Percentiles rank a stretch among this genome's conserved stretches.
phyloP scores from a whole-genome alignment of 2,888 invertebrate genomes.

The Acleris emargana region DNA sequence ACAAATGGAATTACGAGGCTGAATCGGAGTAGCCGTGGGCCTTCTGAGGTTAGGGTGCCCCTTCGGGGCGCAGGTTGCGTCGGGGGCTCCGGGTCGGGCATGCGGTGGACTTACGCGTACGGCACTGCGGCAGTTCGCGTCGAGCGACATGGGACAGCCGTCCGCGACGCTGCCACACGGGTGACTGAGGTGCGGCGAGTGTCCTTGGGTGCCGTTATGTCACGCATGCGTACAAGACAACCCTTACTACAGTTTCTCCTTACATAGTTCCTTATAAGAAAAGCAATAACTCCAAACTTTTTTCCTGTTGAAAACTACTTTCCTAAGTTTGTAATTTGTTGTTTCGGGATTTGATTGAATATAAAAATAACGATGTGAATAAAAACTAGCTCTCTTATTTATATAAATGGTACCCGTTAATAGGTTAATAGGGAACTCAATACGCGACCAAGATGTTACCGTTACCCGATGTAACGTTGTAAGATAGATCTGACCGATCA shows the following conservation, averaged over 20 bases:
- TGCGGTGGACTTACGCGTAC: conserved; percentile 66
- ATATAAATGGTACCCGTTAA: no score
- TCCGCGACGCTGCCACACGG: conserved; percentile 73
- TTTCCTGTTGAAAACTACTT: no score
- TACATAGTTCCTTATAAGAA: conserved; percentile 44
- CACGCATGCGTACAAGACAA: conserved; percentile 73
- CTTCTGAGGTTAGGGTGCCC: conserved; percentile 74
- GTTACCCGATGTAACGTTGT: no score
- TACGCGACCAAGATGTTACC: no score
- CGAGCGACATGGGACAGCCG: conserved; percentile 64
- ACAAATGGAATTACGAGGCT: conserved; percentile 82
- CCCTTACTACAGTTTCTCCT: conserved; percentile 67
- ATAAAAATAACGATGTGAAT: no score
- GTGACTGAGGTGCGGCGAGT: conserved; percentile 77
- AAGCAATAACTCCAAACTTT: no score
- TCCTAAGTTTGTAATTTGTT: no score
- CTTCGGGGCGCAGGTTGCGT: conserved; percentile 65
- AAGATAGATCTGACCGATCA: no score
- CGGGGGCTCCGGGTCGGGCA: conserved; percentile 64
- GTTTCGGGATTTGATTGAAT: no score
- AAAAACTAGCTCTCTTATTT: no score
- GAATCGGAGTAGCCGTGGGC: conserved; percentile 80
- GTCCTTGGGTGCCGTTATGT: conserved; percentile 63
- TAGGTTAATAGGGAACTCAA: no score
- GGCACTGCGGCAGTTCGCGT: conserved; percentile 74